These are phyloP conservation scores for Pharmacophagus antenor DNA, from an alignment of 2,888 invertebrate species.

Conservation along the genomic window DNA sequence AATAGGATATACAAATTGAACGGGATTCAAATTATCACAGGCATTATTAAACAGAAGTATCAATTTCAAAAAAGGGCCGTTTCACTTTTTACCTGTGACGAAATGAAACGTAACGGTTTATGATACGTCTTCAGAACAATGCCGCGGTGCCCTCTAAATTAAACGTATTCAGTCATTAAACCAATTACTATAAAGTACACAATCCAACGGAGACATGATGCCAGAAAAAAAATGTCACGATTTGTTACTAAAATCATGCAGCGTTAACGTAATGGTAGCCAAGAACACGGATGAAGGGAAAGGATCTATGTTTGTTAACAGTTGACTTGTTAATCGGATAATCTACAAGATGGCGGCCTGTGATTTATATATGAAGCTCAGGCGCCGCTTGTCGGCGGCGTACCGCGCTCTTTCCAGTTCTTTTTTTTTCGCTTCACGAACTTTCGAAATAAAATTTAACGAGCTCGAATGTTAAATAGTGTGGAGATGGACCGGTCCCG, in stretches of 20 bases:
- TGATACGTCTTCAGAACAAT: conserved; percentile 41
- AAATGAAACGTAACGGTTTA: conserved; percentile 39
- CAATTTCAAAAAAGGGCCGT: conserved; percentile 47
- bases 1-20: conserved; percentile 5
- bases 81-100: conserved; percentile 50
- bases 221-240: conserved; percentile 27
- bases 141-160: conserved; percentile 1
- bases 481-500: conserved; percentile 24
- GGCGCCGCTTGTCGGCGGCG: conserved; percentile 58
- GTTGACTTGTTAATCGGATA: conserved; percentile 71
- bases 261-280: conserved; percentile 61
- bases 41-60: conserved; percentile 41
- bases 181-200: conserved; percentile 4
- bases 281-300: conserved; percentile 44
- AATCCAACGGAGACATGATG: neutral
- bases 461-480: conserved; percentile 30
- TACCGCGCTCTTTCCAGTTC: conserved; percentile 41
- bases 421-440: conserved; percentile 57
- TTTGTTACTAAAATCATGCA: conserved; percentile 46
- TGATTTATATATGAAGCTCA: conserved; percentile 65
- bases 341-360: conserved; percentile 66
- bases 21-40: conserved; percentile 14
- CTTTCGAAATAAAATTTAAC: conserved; percentile 40
- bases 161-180: conserved; percentile 4
- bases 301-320: conserved; percentile 58